Evolutionary conservation across 1,140 invertebrate genomes (phyloP).

Genomic region (Penaeus indicus): DNA sequence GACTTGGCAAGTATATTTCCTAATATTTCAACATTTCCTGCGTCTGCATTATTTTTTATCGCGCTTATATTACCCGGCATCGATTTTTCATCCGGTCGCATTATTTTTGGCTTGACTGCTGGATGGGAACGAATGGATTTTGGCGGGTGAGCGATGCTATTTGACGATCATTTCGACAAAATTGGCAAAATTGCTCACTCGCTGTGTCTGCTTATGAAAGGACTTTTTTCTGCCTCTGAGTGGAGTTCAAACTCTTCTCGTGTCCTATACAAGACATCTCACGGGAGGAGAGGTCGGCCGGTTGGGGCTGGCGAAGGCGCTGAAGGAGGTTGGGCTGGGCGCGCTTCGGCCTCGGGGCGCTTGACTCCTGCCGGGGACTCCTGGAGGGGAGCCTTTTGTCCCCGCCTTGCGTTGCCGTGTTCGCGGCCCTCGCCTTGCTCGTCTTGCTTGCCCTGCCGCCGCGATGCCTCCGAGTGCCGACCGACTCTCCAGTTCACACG

Average conservation of each 20-base stretch:
- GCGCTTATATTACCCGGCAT: constrained; percentile 58
- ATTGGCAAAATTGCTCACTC: constrained; percentile 57
- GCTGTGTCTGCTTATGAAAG: constrained; percentile 46
- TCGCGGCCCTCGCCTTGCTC: too few relatives aligned
- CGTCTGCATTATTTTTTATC: constrained; percentile 62
- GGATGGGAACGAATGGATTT: constrained; percentile 60
- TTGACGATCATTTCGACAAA: constrained; percentile 51
- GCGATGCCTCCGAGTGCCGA: too few relatives aligned
- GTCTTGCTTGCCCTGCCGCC: too few relatives aligned
- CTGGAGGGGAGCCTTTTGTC: too few relatives aligned
- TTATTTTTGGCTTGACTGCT: constrained; percentile 60
- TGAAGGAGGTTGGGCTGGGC: too few relatives aligned
- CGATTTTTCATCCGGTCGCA: constrained; percentile 57
- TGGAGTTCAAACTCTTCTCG: background rate
- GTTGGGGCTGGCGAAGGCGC: too few relatives aligned
- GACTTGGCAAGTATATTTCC: constrained; percentile 61
- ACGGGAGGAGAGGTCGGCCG: too few relatives aligned
- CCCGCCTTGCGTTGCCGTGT: too few relatives aligned
- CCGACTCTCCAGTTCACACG: too few relatives aligned
- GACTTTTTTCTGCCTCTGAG: background rate
- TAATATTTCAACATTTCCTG: constrained; percentile 61
- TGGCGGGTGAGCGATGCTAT: constrained; percentile 56
- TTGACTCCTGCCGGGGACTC: too few relatives aligned
- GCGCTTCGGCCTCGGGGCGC: too few relatives aligned
- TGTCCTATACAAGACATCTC: constrained; percentile 18